Base-by-base conservation (phyloP, 2,888 invertebrate species). In the Cyclophora punctaria region DNA sequence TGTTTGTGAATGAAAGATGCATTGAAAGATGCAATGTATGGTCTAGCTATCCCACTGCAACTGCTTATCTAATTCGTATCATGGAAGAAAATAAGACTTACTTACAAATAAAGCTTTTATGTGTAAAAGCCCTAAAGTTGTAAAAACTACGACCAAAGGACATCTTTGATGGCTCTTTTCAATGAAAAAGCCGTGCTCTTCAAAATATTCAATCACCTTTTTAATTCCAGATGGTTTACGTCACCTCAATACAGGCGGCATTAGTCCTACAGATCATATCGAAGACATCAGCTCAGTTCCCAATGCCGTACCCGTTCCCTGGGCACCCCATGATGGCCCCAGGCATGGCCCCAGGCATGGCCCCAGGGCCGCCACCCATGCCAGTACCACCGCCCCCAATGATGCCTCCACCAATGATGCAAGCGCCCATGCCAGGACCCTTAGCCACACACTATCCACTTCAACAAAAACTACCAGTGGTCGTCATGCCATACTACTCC, bases 401-500 rank as follows among this genome's bases (percentile, higher is more conserved):
- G 34, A 54, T 63, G 59, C 57, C 57, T 4, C 45, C 60, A 40
- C 58, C 64, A 4, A 56, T 53, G 3, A 63, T 61, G 45, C 58
- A 56, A n/a, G 37, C 37, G 37, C 58, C 55, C 3, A 52, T 64
- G 47, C 64, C 62, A 4, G 37, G 4, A 5, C 37, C 20, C 20
- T 20, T 20, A 20, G 20, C 20, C 20, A 20, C 20, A 20, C 57
- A 62, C 3, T 64, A 62, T 7, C 66, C 67, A 1, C 62, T 74
- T 56, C 58, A 62, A 2, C 75, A 71, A 3, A 73, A 75, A 43
- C 54, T 83, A 37, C 83, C 84, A 0, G 70, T 80, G 41, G 75
- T 85, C 0, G 76, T 85, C 0, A 82, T 78, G 80, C 86, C 86
- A 0, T 83, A 71, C 56, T 75, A 76, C 48, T 73, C 76, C 0